Conservation (phyloP, 2,113 vertebrate genomes). For the Cairina moschata region DNA sequence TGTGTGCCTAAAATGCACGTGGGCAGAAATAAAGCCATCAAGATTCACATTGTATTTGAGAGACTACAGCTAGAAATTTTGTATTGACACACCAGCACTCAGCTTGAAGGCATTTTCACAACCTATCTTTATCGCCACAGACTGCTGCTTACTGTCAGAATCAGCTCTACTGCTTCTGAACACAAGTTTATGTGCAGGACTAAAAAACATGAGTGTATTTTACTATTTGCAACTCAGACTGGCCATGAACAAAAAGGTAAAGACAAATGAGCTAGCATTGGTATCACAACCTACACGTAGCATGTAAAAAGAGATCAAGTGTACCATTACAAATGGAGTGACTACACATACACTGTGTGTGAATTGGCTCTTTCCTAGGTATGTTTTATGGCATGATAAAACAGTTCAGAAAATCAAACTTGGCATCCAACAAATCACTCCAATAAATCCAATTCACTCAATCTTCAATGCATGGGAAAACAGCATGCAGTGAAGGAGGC, state of each 20-base stretch:
- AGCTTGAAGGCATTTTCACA: not conserved
- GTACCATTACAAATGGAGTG: not conserved
- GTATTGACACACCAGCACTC: accelerated
- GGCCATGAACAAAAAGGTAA: not conserved
- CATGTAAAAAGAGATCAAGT: not conserved
- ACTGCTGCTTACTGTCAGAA: not conserved
- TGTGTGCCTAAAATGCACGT: constrained; percentile 39
- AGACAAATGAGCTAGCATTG: not conserved
- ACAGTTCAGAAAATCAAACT: not conserved
- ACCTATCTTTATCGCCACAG: not conserved
- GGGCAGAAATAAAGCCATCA: constrained; percentile 56
- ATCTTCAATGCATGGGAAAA: not conserved
- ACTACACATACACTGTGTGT: not conserved
- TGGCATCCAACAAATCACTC: not conserved
- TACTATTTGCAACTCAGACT: not conserved
- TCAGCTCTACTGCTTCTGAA: not conserved
- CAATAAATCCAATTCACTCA: not conserved
- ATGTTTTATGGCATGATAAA: not conserved
- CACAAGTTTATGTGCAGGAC: not conserved
- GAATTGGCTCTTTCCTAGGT: not conserved
- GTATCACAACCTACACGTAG: not conserved
- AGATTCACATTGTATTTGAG: not conserved
- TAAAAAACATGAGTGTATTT: not conserved
- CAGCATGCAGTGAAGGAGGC: not conserved
- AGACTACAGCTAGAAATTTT: not conserved